Conservation (phyloP, 1,140 invertebrate species). For the Thaumatotibia leucotreta region DNA sequence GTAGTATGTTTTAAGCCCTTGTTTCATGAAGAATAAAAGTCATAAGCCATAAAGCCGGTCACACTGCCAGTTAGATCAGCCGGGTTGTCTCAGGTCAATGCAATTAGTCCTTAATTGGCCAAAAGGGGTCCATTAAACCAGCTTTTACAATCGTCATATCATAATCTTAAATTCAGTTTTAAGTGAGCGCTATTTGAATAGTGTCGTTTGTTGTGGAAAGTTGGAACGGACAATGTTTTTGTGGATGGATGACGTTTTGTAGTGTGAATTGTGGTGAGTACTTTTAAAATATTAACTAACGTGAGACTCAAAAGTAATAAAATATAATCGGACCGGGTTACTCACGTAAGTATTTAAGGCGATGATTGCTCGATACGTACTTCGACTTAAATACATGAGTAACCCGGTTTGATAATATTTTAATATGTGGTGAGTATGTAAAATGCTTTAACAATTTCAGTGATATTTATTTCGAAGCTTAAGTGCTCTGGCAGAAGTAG, state of each 20-base stretch:
- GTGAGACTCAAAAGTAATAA: too few species aligned
- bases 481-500: too few species aligned
- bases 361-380: too few species aligned
- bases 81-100: conserved; percentile 71
- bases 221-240: background rate
- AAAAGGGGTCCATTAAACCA: conserved; percentile 46
- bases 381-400: too few species aligned
- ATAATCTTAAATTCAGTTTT: conserved; percentile 10
- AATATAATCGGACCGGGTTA: too few species aligned
- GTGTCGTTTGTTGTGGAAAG: conserved; percentile 14
- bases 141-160: background rate
- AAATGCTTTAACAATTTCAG: background rate
- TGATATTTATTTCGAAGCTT: too few species aligned
- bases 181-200: background rate
- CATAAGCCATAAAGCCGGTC: conserved; percentile 27
- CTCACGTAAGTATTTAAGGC: too few species aligned
- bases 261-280: background rate
- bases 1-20: background rate
- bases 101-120: conserved; percentile 64
- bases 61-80: conserved; percentile 49
- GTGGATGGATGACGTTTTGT: background rate
- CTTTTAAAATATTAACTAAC: too few species aligned
- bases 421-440: too few species aligned
- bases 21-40: background rate
- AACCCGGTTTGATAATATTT: too few species aligned